phyloP scores from a whole-genome alignment of 2,113 vertebrate species.

The Bagarius yarrelli region DNA sequence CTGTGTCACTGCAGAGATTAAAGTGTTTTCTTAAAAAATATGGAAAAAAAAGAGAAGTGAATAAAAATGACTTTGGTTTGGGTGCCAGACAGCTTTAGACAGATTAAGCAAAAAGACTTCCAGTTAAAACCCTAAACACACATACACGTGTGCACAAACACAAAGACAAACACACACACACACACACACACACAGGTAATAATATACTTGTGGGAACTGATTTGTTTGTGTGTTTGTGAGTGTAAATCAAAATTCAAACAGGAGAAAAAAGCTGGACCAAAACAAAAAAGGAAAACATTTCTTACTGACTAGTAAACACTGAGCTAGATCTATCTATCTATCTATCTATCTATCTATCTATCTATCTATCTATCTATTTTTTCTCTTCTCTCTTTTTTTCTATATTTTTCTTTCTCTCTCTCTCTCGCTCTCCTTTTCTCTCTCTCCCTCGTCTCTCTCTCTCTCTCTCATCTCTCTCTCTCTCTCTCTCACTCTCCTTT shows the following conservation, averaged over 20 bases:
- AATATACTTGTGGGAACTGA: not conserved
- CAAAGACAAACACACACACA: not conserved
- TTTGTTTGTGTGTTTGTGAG: not conserved
- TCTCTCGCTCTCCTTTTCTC: too few species aligned
- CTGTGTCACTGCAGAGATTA: constrained; percentile 64
- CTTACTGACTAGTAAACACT: not conserved
- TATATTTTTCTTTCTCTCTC: too few species aligned
- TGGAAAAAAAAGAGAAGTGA: constrained; percentile 60
- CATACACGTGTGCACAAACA: not conserved
- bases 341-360: too few species aligned
- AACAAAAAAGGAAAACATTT: not conserved
- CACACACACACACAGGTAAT: not conserved
- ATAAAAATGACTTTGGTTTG: constrained; percentile 16
- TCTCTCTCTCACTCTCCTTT: not conserved
- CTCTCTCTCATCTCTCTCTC: not conserved
- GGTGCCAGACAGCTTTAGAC: not conserved
- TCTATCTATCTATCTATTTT: not conserved
- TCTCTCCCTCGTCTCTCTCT: too few species aligned
- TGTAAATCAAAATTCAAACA: not conserved
- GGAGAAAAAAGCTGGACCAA: not conserved
- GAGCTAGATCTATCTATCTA: too few species aligned
- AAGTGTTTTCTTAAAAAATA: constrained; percentile 61
- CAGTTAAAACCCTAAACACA: not conserved
- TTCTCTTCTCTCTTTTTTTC: not conserved
- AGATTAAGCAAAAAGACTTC: not conserved